Percentiles rank a stretch among this genome's conserved stretches.
Conservation (phyloP, 2,797 vertebrate species). For the Smutsia gigantea region DNA sequence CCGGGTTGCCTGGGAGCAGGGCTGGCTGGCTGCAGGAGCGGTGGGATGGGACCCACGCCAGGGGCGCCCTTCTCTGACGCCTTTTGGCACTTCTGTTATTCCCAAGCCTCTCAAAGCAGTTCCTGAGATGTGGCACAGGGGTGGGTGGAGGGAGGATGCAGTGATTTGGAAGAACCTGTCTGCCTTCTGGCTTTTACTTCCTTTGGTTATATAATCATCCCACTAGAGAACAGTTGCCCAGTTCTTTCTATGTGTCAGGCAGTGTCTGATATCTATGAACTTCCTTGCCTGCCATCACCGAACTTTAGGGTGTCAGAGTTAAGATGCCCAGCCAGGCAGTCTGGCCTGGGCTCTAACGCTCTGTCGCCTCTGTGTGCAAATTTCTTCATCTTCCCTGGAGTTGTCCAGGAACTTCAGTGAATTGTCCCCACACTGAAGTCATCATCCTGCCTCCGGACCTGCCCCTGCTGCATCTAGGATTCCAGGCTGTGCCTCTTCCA, state of each 20-base stretch:
- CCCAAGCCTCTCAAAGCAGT: neutral
- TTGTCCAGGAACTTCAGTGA: neutral
- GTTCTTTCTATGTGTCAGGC: neutral
- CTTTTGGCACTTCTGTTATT: neutral
- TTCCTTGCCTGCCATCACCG: neutral
- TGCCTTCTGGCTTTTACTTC: neutral
- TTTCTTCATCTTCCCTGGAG: neutral
- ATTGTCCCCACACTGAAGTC: neutral
- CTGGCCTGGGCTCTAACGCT: neutral
- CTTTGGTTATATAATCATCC: neutral
- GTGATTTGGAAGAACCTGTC: neutral
- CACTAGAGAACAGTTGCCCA: neutral
- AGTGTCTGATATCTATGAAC: neutral
- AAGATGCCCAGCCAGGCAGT: neutral
- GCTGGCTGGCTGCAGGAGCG: neutral
- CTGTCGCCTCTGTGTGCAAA: neutral
- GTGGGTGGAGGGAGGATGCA: too few species aligned
- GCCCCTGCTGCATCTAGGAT: neutral
- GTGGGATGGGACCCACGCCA: rapidly evolving
- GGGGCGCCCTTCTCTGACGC: neutral
- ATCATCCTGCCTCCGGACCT: neutral
- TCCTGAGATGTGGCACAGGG: neutral
- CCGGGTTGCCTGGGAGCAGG: too few species aligned
- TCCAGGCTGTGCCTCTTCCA: neutral
- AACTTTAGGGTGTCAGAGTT: neutral